Base-by-base conservation (phyloP, 2,888 invertebrate genomes). In the Melinopterus prodromus region DNA sequence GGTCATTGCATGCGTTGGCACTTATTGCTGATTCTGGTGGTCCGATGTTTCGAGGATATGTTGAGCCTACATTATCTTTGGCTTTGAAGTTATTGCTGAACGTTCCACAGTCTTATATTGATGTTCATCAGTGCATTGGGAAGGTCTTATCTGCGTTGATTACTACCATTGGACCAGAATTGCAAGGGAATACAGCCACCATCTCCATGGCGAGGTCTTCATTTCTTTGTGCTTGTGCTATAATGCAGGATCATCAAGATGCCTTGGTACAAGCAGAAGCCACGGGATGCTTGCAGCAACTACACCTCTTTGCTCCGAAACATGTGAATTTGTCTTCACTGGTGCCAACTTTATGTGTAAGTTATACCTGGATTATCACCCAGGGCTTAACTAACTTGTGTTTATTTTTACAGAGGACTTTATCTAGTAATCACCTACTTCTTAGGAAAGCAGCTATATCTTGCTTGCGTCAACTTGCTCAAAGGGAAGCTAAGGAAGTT, bases 41-140 rank as follows among this genome's bases (percentile, higher is more conserved):
- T 0, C 99, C 99, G 0, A 99, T 99, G 98, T 99, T 99, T 91
- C 93, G 99, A 26, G 94, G 97, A 36, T 99, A 98, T 89, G 98
- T 99, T 16, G 99, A 99, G 87, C 97, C 98, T 0, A 96, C 98
- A 0, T 91, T 99, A 78, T 96, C 96, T 9, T 91, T 98, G 77
- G 95, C 97, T n/a, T 90, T 99, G 80, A 97, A 98, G 87, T 91
- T 99, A 78, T 90, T 98, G 78, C 92, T 98, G 82, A 94, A 94
- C 78, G 96, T 98, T n/a, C 97, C 98, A 6, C 96, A 97, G 70
- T 96, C 96, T 80, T 93, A 95, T 86, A 96, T 96, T 69, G 98
- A 98, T 88, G 94, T 99, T 16, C 97, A 98, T 89, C 96, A 96
- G 87, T 97, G 97, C 86, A 95, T 98, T 81, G 99, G 98, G 0